Evolutionary conservation across 2,797 vertebrate species (phyloP), one percentile per base, ranked within the genome.

Genomic region (Tapera naevia): DNA sequence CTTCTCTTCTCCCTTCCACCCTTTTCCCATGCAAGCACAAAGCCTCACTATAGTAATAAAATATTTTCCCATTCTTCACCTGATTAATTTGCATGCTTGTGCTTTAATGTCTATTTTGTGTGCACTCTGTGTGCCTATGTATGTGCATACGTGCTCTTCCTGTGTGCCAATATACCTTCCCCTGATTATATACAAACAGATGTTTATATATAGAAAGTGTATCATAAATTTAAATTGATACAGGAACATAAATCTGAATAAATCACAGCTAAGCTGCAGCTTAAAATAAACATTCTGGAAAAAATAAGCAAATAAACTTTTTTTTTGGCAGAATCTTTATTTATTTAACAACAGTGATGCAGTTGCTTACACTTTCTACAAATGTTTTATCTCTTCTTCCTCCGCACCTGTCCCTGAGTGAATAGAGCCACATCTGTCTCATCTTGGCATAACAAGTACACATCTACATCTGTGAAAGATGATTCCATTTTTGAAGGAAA

Each of bases 311-410:
- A 96, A 97, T 97, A 98, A 98, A 96, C 88, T 97, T 97, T 83
- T 46, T 65, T 95, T 97, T 97, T 98, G 98, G 98, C 98, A 98
- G 96, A 86, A 88, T 94, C 95, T 97, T 97, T 98, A 98, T 98
- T 98, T 98, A 98, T 98, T 98, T 98, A 98, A 97, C 97, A 98
- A 98, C 97, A 98, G 96, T 2, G 7, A 98, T 97, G 96, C 96
- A 97, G 97, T 98, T 98, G 97, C 98, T 98, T 98, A 98, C 97
- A 98, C 96, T 98, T 97, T 97, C 97, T 97, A 97, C 97, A 97
- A 98, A 98, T 98, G 98, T 98, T 98, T 98, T 98, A 98, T 98
- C 98, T 98, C 97, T 97, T 97, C 98, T 98, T 98, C 98, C 97
- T 97, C 97, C 96, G 97, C 98, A 98, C 98, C 98, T 98, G 98